Base-by-base conservation (phyloP, 2,797 vertebrate genomes). In the Pseudopleuronectes americanus region DNA sequence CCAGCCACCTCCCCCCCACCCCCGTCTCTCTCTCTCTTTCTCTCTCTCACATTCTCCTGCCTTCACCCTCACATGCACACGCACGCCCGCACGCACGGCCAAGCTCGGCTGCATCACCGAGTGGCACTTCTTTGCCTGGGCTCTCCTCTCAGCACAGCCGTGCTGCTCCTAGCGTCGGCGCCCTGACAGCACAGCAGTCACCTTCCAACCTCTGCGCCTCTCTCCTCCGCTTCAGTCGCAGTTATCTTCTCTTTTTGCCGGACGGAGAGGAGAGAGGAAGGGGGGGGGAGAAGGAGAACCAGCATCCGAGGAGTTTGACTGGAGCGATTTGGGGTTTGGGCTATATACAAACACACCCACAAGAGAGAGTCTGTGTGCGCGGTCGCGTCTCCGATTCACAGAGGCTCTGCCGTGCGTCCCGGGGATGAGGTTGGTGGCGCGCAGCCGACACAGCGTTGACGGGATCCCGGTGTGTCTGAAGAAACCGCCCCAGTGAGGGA, bases 371-470 rank as follows among this genome's bases (percentile, higher is more conserved):
- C 24, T 24, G 24, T 24, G 24, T 24, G 3, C 24, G 24, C 74
- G 76, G 67, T 86, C 76, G 81, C 84, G 81, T 82, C 57, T 48
- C 84, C 60, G 81, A 89, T 83, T 80, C 80, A 75, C 62, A 75
- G 77, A 85, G 73, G 75, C 72, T 84, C 86, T 87, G 84, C 79
- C 83, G 89, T 75, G 92, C 84, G 85, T 89, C 86, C 88, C 80
- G 92, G 93, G 93, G 92, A 95, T 94, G 94, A 91, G 92, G 93
- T 88, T 92, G 89, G 88, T 89, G 86, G 93, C 88, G 90, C 85
- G 77, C 87, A 84, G 86, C 83, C 81, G 84, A 86, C 86, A 86
- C 84, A 91, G 87, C 86, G 36, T 86, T 86, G 80, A 89, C 87
- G 88, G 89, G 86, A 90, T 80, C 87, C 84, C 76, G 85, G 74